Percentiles rank a stretch among this genome's conserved stretches.
These are phyloP conservation scores for Gnathonemus longibarbis DNA, from an alignment of 2,113 vertebrate genomes.

Conservation along the genomic window DNA sequence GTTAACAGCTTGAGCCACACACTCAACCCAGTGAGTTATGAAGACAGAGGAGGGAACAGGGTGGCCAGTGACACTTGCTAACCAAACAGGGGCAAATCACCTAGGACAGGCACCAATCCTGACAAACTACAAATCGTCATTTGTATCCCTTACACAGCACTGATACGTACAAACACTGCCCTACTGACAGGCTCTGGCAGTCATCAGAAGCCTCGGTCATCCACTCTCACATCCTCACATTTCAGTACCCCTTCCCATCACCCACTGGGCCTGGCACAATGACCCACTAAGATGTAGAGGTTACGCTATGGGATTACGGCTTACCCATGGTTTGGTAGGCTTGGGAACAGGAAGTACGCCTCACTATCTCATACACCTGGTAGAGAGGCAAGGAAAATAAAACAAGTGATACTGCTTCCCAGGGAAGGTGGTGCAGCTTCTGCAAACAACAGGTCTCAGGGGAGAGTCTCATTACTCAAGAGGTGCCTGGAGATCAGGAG, in stretches of 20 bases:
- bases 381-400: constrained; percentile 19
- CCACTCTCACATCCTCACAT: background rate
- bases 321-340: constrained; percentile 87
- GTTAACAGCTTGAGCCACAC: background rate
- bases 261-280: background rate
- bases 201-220: background rate
- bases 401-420: background rate
- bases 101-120: background rate
- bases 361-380: constrained; percentile 90
- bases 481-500: background rate
- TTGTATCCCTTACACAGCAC: background rate
- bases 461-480: background rate
- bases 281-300: background rate
- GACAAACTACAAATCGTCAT: background rate
- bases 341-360: constrained; percentile 73
- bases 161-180: background rate
- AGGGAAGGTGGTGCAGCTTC: background rate
- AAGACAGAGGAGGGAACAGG: background rate
- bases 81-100: background rate
- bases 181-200: background rate
- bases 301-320: constrained; percentile 26
- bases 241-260: too few relatives aligned
- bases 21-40: background rate
- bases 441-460: background rate
- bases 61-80: background rate